Evolutionary conservation across 53 echinoderm and acorn worm genomes (phyloP), one percentile per base, ranked within the genome.

Genomic region (Zoroaster sp.): DNA sequence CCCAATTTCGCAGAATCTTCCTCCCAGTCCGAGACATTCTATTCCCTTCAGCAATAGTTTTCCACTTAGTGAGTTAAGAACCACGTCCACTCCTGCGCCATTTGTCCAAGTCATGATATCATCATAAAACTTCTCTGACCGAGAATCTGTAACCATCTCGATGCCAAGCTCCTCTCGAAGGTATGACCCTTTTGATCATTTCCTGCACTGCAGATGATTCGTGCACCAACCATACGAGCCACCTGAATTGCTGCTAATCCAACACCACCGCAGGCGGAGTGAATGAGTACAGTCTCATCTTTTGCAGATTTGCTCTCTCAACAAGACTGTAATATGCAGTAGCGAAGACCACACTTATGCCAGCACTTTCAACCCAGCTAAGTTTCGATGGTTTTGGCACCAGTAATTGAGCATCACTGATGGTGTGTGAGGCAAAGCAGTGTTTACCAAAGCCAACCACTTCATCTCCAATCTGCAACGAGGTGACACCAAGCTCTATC

Each of bases 181-280:
- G 74, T 40, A 83, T 15, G 14, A 21, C 55, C 85, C 35, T 85
- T 85, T 31, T 85, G 36, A 0, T 69, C 73, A 23, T 83, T 92
- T 41, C 89, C 89, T 2, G 89, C 66, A 33, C 86, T 66, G 17
- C 77, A 91, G 35, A 92, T 95, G 34, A 96, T 74, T 32, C 90
- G 88, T 4, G 95, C 96, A 23, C 93, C 91, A 5, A 86, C 52
- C 52, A 92, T 75, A 23, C 23, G 25, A 14, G 93, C 96, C n/a
- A 96, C 81, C 45, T 96, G 96, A 5, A 95, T 90, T 11, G 95
- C 95, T 9, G 95, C 95, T 45, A 87, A 83, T 4, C 91, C 69
- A 28, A 96, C 63, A 4, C 89, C 93, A 32, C 89, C 89, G 63
- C 91, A 87, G 0, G 95, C 76, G 6, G 95, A 93, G 18, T 90